Evolutionary conservation across 2,888 invertebrate genomes (phyloP).

Genomic region (Agrochola lota): DNA sequence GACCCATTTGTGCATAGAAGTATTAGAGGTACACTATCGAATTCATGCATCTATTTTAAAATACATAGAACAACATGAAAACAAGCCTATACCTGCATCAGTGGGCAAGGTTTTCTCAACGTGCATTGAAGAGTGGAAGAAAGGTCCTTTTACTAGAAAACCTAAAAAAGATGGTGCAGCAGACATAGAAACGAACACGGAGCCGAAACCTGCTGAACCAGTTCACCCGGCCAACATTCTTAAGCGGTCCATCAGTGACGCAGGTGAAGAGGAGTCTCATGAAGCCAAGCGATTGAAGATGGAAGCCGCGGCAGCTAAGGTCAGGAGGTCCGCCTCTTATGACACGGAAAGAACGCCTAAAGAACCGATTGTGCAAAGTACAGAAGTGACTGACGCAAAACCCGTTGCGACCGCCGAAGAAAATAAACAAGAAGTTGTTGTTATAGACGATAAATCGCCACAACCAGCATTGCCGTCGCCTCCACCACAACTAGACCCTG

Average conservation of each 20-base stretch:
- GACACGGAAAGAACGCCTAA: constrained; percentile 82
- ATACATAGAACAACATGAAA: constrained; percentile 94
- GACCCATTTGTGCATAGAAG: constrained; percentile 96
- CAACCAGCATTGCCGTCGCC: constrained; percentile 28
- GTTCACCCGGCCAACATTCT: constrained; percentile 87
- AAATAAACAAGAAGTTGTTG: constrained; percentile 51
- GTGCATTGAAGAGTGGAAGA: constrained; percentile 89
- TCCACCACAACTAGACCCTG: constrained; percentile 37
- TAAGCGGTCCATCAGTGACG: constrained; percentile 87
- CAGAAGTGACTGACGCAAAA: constrained; percentile 63
- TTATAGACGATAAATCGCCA: constrained; percentile 53
- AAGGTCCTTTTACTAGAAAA: constrained; percentile 84
- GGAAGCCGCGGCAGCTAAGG: constrained; percentile 86
- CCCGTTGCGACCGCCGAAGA: constrained; percentile 49
- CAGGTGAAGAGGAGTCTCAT: constrained; percentile 84
- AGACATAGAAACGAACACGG: constrained; percentile 72
- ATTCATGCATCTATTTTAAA: constrained; percentile 97
- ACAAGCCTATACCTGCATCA: constrained; percentile 91
- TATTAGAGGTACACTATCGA: constrained; percentile 95
- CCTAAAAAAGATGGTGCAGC: constrained; percentile 75
- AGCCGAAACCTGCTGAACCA: constrained; percentile 76
- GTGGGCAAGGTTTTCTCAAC: constrained; percentile 91
- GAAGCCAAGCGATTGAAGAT: constrained; percentile 84
- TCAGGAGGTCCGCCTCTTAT: constrained; percentile 86
- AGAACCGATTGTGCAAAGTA: constrained; percentile 64